Evolutionary conservation across 2,797 vertebrate genomes (phyloP), one percentile per base, ranked within the genome.

Genomic region (Sternarchorhynchus goeldii): DNA sequence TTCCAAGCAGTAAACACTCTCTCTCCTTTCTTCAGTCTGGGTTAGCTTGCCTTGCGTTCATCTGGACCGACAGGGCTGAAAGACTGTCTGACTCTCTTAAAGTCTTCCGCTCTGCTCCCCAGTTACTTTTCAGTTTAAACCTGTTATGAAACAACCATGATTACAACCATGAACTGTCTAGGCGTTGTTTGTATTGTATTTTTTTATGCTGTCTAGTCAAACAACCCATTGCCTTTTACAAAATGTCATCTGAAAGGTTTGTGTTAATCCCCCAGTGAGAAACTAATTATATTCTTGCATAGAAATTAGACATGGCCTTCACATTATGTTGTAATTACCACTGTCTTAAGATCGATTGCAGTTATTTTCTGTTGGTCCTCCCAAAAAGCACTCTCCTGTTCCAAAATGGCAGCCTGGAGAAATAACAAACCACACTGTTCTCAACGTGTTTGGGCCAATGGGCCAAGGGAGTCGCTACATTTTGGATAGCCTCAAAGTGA

Each of bases 401-500:
- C 86, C 86, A 74, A 60, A 91, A 6, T 91, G 82, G 82, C 94
- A 92, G 78, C 97, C 94, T 0, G 97, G 97, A 70, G 86, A 93
- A 77, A 84, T 92, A 86, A 93, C 94, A 50, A 81, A 89, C 72
- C 91, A 87, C 76, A 93, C 93, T 0, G 89, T 98, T 71, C 95
- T 98, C 83, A 98, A 97, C 7, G 89, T 96, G 58, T 87, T 94
- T 69, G 88, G 89, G 63, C 93, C 91, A 7, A 53, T 62, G 6
- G 91, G 82, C 76, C 91, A 88, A 58, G 91, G 83, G 75, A 59
- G 86, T 36, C 90, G 87, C 71, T 95, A 90, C 87, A 83, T 97
- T 6, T 82, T 96, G 88, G 97, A 98, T 85, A 93, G 84, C 83
- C 90, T 90, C 69, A 94, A 95, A 88, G 97, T 96, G 81, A 69